Evolutionary conservation across 2,797 vertebrate genomes (phyloP), one percentile per base, ranked within the genome.

Genomic region (Astyanax mexicanus): DNA sequence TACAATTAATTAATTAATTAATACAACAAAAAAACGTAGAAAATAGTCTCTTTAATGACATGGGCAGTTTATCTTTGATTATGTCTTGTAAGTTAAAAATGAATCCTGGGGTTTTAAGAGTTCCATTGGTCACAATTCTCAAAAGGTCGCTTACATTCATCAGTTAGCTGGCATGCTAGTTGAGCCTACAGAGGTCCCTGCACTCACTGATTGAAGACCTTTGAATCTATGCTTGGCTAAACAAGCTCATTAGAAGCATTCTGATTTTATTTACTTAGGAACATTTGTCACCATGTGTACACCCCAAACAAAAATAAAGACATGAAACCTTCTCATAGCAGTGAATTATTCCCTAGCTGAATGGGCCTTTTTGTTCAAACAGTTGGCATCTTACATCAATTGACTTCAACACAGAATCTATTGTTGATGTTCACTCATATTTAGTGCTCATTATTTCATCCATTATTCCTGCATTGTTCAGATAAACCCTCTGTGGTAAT

Each of bases 271-370:
- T 32, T 10, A 54, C 64, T 83, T 78, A 83, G 78, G 80, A 71
- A 78, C 70, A 83, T 72, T 80, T 76, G 81, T 69, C 79, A 64
- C 47, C 52, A 15, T 57, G 74, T 19, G 7, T 35, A 27, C n/a
- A 17, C 79, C 51, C 44, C 32, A 71, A 79, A 52, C 45, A 65
- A 25, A 72, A n/a, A 23, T 25, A 15, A 60, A 17, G 25, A 25
- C 23, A 49, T 60, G 21, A 45, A 62, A 55, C 51, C 49, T 27
- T 67, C 45, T 35, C 45, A 13, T 21, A 57, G 32, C 51, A 23
- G 13, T 54, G 65, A 65, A 66, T 32, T 42, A 51, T 80, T 58
- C 38, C 65, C 67, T 35, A 23, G 32, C 10, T 17, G 1, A 74
- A 37, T 54, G 29, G 40, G 40, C 3, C 19, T 44, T 65, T 54